Evolutionary conservation across 2,888 invertebrate species (phyloP).

Genomic region (Crioceris asparagi): DNA sequence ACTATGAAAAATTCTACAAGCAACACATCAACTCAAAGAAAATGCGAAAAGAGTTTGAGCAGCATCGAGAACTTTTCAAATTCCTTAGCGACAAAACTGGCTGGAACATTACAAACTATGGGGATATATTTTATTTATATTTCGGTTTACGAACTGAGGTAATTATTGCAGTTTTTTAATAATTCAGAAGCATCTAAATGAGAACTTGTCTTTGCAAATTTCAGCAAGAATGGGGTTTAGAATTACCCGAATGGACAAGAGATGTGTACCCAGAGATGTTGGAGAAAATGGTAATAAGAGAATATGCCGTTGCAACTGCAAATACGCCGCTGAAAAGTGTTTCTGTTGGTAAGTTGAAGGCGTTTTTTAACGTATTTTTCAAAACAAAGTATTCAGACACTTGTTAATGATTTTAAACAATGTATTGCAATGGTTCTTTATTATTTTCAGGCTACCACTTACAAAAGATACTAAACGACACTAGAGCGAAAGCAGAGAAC

Average conservation of each 20-base stretch:
- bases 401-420: too few relatives aligned
- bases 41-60: background rate
- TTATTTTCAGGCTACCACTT: conserved; percentile 30
- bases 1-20: too few relatives aligned
- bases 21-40: conserved; percentile 21
- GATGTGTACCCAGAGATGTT: conserved; percentile 32
- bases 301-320: conserved; percentile 36
- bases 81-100: conserved; percentile 28
- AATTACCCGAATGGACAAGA: conserved; percentile 38
- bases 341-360: conserved; percentile 39
- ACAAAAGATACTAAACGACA: conserved; percentile 27
- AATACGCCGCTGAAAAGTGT: conserved; percentile 32
- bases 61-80: conserved; percentile 14
- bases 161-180: conserved; percentile 22
- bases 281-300: conserved; percentile 31
- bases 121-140: too few relatives aligned
- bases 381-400: too few relatives aligned
- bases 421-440: conserved; percentile 2
- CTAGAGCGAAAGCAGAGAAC: conserved; percentile 23
- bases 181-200: conserved; percentile 21
- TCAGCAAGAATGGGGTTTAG: conserved; percentile 31
- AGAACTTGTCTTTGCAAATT: too few relatives aligned
- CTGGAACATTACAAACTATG: too few relatives aligned
- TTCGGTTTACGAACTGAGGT: too few relatives aligned
- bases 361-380: too few relatives aligned